Percentiles rank a stretch among this genome's conserved stretches.
phyloP scores from a whole-genome alignment of 2,797 vertebrate genomes.

The Lepus townsendii region DNA sequence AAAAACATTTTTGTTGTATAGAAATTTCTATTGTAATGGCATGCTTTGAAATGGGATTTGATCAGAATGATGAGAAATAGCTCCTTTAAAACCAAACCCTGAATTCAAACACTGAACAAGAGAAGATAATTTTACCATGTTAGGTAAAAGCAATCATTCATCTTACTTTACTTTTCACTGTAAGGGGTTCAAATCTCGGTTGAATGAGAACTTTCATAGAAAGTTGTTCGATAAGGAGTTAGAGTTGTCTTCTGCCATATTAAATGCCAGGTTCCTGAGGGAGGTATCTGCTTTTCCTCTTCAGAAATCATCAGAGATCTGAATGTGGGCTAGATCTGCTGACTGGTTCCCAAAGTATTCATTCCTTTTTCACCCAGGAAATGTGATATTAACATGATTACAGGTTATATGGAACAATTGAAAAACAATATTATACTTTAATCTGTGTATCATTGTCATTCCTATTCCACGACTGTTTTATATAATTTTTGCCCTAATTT shows the following conservation, averaged over 20 bases:
- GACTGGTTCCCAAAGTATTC: not conserved
- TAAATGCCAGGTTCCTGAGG: not conserved
- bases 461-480: not conserved
- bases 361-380: constrained; percentile 30
- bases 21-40: not conserved
- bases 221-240: not conserved
- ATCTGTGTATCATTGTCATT: not conserved
- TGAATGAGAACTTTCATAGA: not conserved
- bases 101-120: not conserved
- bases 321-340: not conserved
- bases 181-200: not conserved
- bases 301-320: not conserved
- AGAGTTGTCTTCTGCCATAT: not conserved
- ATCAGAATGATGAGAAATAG: constrained; percentile 45
- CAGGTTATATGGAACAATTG: not conserved
- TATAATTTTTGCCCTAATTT: not conserved
- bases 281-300: not conserved
- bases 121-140: constrained; percentile 1
- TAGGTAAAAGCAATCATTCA: not conserved
- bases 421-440: not conserved
- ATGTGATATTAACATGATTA: constrained; percentile 22
- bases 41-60: constrained; percentile 30
- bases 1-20: constrained; percentile 46
- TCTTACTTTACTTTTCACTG: constrained; percentile 15
- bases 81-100: not conserved